Evolutionary conservation across 2,888 invertebrate genomes (phyloP), one percentile per base, ranked within the genome.

Genomic region (Hyposoter didymator): DNA sequence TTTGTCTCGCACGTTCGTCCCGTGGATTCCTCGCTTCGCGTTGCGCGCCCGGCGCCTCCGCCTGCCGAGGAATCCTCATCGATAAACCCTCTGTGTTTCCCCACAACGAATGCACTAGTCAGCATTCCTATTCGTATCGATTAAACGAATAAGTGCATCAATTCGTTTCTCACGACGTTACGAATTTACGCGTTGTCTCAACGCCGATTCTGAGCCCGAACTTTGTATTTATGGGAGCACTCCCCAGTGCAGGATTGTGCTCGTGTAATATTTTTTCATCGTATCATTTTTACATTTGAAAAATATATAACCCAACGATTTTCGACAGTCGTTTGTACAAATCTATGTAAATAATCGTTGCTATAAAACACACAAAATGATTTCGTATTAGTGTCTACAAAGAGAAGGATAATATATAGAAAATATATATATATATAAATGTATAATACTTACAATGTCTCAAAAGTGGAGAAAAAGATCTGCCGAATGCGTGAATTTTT

Each of bases 261-360:
- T 88, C 88, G 72, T 90, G 83, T 87, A 89, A 85, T 88, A 76
- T 90, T 89, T 87, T 88, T 87, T 84, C 39, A 39, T 39, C 39
- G 39, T 78, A 39, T 67, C 87, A 52, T 55, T 81, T 83, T 55
- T 84, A 64, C 83, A 45, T 66, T 19, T 72, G 52, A 76, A 66
- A 64, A 12, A 45, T 49, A 47, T 76, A 47, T 59, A 81, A 47
- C 59, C 17, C n/a, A 49, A 22, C 78, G 59, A 66, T 22, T 17
- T 28, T 17, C 10, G 28, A 47, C 28, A 70, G 80, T 82, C 88
- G 88, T 78, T 85, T 91, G 88, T 91, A 91, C 89, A 92, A 90
- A 92, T 90, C 39, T 80, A 88, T 92, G 91, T 92, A 91, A 91
- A 91, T 92, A 91, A 76, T 87, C 70, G 87, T 86, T 89, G 84